These are phyloP conservation scores for Otolemur crassicaudatus DNA, from an alignment of 2,797 vertebrate genomes.

Conservation along the genomic window DNA sequence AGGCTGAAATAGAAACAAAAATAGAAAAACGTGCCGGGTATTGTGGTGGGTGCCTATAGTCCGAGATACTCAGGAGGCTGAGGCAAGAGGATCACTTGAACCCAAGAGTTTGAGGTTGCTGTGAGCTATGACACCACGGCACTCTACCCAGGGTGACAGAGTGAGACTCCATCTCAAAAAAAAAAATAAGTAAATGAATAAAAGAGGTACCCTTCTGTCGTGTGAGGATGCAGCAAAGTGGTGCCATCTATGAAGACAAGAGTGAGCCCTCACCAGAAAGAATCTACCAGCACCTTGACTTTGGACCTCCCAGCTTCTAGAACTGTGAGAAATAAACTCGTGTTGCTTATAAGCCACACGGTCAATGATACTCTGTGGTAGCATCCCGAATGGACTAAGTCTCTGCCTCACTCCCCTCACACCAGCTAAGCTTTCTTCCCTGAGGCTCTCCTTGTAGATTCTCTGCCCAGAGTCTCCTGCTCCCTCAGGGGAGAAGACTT, in stretches of 20 bases:
- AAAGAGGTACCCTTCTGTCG: not conserved
- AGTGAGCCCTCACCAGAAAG: not conserved
- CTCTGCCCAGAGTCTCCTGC: not conserved
- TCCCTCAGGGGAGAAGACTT: not conserved
- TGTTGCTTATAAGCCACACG: not conserved
- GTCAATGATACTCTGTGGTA: not conserved
- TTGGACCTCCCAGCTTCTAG: not conserved
- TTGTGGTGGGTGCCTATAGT: too few species aligned
- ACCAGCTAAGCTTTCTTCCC: not conserved
- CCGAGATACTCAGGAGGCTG: too few species aligned
- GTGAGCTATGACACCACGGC: too few species aligned
- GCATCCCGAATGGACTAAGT: not conserved
- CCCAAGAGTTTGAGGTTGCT: too few species aligned
- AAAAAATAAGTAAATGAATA: not conserved
- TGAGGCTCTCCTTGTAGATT: not conserved
- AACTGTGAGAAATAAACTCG: not conserved
- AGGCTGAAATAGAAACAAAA: too few species aligned
- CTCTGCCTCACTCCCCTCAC: too few species aligned
- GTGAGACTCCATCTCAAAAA: too few species aligned
- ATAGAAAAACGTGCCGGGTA: too few species aligned
- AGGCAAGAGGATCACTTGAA: too few species aligned
- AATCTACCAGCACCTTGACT: not conserved
- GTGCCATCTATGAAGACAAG: not conserved
- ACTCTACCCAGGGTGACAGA: too few species aligned
- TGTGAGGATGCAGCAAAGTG: not conserved